These are phyloP conservation scores for Lithobates sylvaticus DNA, from an alignment of 2,797 vertebrate genomes.

Conservation along the genomic window DNA sequence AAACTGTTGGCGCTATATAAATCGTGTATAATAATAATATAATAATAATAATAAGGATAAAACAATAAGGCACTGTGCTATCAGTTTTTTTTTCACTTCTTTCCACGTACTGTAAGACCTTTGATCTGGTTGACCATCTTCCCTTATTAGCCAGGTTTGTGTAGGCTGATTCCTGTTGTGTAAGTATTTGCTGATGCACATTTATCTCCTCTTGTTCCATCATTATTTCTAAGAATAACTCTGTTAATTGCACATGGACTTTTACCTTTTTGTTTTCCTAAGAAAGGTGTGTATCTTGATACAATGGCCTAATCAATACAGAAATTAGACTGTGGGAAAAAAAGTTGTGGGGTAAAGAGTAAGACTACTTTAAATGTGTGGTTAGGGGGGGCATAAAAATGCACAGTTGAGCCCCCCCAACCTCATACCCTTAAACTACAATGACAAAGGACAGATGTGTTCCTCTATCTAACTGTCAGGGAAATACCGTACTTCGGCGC, in stretches of 20 bases:
- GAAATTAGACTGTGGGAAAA: not conserved
- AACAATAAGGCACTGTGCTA: no score
- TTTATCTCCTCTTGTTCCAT: not conserved
- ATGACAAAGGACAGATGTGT: no score
- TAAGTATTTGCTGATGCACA: not conserved
- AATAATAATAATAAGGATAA: no score
- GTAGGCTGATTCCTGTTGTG: not conserved
- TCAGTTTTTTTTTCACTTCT: not conserved
- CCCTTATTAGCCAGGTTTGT: no score
- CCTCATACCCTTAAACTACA: no score
- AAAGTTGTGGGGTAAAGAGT: not conserved
- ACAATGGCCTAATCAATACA: conserved; percentile 1
- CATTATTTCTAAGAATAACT: conserved; percentile 9
- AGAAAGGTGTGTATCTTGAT: not conserved
- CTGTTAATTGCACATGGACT: not conserved
- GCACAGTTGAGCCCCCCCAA: no score
- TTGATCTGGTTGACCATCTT: not conserved
- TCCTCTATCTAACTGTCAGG: no score
- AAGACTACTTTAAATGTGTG: no score
- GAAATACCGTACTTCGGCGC: no score
- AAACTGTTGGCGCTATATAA: no score
- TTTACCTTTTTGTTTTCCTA: conserved; percentile 6
- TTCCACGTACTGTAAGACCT: not conserved
- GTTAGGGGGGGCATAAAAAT: no score
- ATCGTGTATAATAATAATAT: no score